Evolutionary conservation across 2,113 vertebrate species (phyloP).

Genomic region (Amazona vittata): DNA sequence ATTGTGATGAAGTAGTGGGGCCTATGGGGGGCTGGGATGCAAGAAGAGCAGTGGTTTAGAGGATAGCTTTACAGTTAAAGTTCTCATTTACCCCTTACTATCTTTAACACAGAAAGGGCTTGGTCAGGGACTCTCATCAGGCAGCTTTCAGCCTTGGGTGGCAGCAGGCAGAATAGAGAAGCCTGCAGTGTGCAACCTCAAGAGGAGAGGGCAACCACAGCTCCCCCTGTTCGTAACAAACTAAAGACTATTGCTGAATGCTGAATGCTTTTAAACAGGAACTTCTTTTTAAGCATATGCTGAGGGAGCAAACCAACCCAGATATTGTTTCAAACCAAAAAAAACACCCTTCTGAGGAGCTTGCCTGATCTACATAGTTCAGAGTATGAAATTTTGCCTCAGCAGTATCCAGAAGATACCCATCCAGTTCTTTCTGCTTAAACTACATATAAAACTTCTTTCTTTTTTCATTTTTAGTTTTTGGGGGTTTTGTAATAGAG

Average conservation of each 20-base stretch:
- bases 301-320: neutral
- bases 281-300: neutral
- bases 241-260: neutral
- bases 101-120: neutral
- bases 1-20: neutral
- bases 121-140: neutral
- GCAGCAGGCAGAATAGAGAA: neutral
- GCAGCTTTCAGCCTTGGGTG: neutral
- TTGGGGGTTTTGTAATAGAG: neutral
- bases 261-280: neutral
- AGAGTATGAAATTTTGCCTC: neutral
- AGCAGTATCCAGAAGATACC: neutral
- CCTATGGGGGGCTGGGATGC: neutral
- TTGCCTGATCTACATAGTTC: neutral
- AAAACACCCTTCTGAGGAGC: neutral
- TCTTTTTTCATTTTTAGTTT: neutral
- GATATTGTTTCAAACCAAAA: neutral
- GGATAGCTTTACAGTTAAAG: neutral
- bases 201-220: neutral
- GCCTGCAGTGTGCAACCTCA: neutral
- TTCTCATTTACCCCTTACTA: neutral
- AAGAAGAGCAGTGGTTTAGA: neutral
- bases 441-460: neutral
- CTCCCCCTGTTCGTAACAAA: neutral
- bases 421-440: neutral